phyloP scores from a whole-genome alignment of 2,888 invertebrate species.

The Molanna angustata region DNA sequence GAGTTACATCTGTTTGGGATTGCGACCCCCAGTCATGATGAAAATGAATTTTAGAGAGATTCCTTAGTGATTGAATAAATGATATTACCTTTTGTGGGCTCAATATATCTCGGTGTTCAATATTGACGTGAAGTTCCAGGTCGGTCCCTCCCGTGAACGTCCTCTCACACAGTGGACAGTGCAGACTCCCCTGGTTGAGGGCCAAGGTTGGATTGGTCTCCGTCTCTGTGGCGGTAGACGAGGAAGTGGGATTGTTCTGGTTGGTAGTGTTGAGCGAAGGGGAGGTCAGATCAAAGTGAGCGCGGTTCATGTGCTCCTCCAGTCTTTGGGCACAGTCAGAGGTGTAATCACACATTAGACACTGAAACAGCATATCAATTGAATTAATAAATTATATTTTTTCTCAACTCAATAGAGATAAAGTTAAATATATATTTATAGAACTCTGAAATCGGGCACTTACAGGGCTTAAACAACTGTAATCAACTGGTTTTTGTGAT shows the following conservation, averaged over 20 bases:
- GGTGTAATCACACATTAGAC: conserved; percentile 74
- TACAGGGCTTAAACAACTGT: too few relatives aligned
- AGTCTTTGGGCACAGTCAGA: conserved; percentile 70
- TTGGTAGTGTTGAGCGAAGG: conserved; percentile 59
- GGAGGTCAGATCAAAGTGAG: conserved; percentile 78
- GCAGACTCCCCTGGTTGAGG: conserved; percentile 53
- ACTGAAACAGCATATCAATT: too few relatives aligned
- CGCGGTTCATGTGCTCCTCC: conserved; percentile 81
- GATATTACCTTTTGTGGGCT: conserved; percentile 56
- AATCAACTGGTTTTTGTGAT: too few relatives aligned
- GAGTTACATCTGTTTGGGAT: too few relatives aligned
- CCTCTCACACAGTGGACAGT: conserved; percentile 77
- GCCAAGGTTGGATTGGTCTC: conserved; percentile 47
- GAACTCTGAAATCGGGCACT: too few relatives aligned
- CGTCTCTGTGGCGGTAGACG: conserved; percentile 3
- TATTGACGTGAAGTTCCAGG: conserved; percentile 81
- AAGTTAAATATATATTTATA: too few relatives aligned
- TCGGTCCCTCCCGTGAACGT: conserved; percentile 72
- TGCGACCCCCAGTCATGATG: too few relatives aligned
- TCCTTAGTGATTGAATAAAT: too few relatives aligned
- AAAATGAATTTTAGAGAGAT: too few relatives aligned
- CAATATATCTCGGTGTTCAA: conserved; percentile 77
- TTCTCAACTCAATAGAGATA: too few relatives aligned
- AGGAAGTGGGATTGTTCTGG: conserved; percentile 43
- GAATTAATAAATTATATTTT: too few relatives aligned